These are phyloP conservation scores for Sphecodes monilicornis DNA, from an alignment of 2,888 invertebrate species.

Conservation along the genomic window DNA sequence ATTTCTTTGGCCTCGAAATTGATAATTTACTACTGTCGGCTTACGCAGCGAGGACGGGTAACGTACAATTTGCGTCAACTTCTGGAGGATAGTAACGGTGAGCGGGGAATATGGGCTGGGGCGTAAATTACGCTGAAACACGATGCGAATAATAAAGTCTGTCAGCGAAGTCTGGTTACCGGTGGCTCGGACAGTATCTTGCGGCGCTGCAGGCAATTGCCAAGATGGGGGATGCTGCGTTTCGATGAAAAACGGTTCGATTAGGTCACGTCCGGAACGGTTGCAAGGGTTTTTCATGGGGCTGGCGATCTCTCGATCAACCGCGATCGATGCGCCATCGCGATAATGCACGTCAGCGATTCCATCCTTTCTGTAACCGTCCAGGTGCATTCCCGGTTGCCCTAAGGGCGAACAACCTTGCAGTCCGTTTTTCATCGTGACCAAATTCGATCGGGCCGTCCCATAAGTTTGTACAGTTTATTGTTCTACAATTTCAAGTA, in stretches of 20 bases:
- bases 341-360: slow-evolving; percentile 31
- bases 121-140: slow-evolving; percentile 57
- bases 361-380: slow-evolving; percentile 11
- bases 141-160: slow-evolving; percentile 65
- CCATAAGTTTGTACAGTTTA: not conserved
- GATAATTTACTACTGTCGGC: slow-evolving; percentile 36
- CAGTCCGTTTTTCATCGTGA: not conserved
- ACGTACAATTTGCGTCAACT: slow-evolving; percentile 50
- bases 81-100: slow-evolving; percentile 25
- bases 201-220: slow-evolving; percentile 41
- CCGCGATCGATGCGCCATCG: slow-evolving; percentile 34
- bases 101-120: not conserved
- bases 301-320: slow-evolving; percentile 28
- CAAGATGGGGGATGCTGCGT: slow-evolving; percentile 31
- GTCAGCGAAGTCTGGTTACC: slow-evolving; percentile 41
- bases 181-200: slow-evolving; percentile 40
- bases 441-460: not conserved
- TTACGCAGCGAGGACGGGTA: slow-evolving; percentile 46
- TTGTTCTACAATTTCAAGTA: not conserved
- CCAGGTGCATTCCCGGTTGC: slow-evolving; percentile 12
- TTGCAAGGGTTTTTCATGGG: slow-evolving; percentile 15
- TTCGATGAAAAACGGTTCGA: slow-evolving; percentile 48
- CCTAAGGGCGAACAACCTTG: not conserved
- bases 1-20: slow-evolving; percentile 29
- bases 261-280: slow-evolving; percentile 21